Evolutionary conservation across 2,888 invertebrate species (phyloP).

Genomic region (Drosophila kokeensis): DNA sequence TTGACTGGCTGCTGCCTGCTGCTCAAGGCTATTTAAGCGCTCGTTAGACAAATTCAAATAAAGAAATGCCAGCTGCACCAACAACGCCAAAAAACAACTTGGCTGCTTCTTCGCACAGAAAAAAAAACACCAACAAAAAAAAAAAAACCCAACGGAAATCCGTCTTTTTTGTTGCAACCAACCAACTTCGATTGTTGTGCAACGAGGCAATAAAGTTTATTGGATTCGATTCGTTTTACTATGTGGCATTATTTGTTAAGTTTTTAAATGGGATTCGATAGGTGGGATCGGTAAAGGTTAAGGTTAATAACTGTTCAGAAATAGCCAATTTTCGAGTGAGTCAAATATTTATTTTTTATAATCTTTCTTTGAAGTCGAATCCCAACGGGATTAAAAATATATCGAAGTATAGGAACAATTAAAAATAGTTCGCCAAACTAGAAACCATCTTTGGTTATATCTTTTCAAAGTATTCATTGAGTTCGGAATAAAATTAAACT

Average conservation of each 20-base stretch:
- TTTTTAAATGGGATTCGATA: neutral
- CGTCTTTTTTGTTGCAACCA: slow-evolving; percentile 30
- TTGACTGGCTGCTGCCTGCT: slow-evolving; percentile 44
- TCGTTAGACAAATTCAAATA: slow-evolving; percentile 67
- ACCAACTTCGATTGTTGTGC: slow-evolving; percentile 52
- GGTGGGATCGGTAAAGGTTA: neutral
- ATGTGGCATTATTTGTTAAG: slow-evolving; percentile 3
- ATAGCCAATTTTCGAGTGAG: neutral
- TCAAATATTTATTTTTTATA: neutral
- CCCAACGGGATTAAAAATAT: neutral
- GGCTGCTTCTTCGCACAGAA: slow-evolving; percentile 31
- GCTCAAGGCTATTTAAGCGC: slow-evolving; percentile 69
- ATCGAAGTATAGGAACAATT: neutral
- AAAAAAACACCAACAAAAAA: slow-evolving; percentile 13
- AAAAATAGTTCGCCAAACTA: neutral
- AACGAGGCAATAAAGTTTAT: slow-evolving; percentile 65
- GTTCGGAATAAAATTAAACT: neutral
- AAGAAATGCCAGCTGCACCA: slow-evolving; percentile 37
- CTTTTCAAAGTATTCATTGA: neutral
- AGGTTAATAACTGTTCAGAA: neutral
- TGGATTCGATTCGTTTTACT: slow-evolving; percentile 36
- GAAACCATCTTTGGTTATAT: neutral
- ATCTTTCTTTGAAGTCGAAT: neutral
- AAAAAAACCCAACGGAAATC: slow-evolving; percentile 36
- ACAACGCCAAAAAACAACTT: slow-evolving; percentile 25